Conservation (phyloP, 2,888 invertebrate species). For the Pachydiplax longipennis region DNA sequence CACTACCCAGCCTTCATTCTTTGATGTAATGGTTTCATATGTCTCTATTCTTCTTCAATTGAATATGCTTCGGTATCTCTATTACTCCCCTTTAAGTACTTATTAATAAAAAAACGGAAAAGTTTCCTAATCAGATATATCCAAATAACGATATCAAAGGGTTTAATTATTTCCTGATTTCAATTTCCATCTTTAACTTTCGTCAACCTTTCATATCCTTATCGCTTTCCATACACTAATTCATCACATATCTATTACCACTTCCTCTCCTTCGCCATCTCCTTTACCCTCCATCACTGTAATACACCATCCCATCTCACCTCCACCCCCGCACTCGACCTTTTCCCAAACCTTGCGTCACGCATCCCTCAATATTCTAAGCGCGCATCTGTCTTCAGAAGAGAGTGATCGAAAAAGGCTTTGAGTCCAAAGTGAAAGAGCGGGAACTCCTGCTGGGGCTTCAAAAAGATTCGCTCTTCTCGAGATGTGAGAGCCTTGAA, state of each 20-base stretch:
- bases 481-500: neutral
- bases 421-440: slow-evolving; percentile 1
- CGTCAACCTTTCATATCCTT: too few relatives aligned
- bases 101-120: too few relatives aligned
- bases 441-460: neutral
- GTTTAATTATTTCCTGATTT: too few relatives aligned
- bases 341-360: slow-evolving; percentile 18
- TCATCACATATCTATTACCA: neutral
- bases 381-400: slow-evolving; percentile 41
- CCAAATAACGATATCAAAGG: too few relatives aligned
- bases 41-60: too few relatives aligned
- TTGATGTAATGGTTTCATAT: too few relatives aligned
- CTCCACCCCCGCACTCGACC: neutral
- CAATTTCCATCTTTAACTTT: too few relatives aligned
- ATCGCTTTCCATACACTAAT: neutral
- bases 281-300: neutral
- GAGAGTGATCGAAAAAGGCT: slow-evolving; percentile 15
- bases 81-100: too few relatives aligned
- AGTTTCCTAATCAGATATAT: too few relatives aligned
- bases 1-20: too few relatives aligned
- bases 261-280: neutral
- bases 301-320: neutral
- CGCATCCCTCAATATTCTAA: slow-evolving; percentile 28
- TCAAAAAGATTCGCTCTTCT: neutral
- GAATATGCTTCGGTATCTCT: too few relatives aligned